phyloP scores from a whole-genome alignment of 2,888 invertebrate genomes.

The Dicranocentrus wangi region DNA sequence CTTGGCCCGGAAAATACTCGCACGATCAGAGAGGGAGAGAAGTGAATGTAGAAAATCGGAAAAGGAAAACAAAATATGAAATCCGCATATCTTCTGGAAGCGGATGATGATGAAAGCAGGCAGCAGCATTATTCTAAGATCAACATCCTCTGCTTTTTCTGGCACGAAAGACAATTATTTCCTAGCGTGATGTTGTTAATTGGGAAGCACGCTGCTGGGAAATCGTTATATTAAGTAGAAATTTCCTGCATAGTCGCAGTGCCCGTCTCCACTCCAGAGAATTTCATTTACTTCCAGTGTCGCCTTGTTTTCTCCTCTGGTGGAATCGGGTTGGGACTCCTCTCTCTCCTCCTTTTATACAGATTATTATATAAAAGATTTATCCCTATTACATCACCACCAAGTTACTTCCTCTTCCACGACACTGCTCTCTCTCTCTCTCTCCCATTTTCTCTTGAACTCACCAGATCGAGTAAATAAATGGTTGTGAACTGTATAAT shows the following conservation, averaged over 20 bases:
- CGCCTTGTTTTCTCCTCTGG: slow-evolving; percentile 20
- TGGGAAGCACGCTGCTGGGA: slow-evolving; percentile 46
- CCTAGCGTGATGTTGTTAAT: slow-evolving; percentile 50
- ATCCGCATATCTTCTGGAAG: no score
- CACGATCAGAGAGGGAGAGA: no score
- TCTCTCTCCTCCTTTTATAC: no score
- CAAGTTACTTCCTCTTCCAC: background rate
- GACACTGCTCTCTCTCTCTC: background rate
- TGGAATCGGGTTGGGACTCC: background rate
- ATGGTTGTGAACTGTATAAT: no score
- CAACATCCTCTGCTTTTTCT: slow-evolving; percentile 41
- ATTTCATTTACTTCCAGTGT: slow-evolving; percentile 5
- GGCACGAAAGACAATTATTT: slow-evolving; percentile 51
- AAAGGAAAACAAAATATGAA: no score
- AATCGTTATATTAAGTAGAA: slow-evolving; percentile 5
- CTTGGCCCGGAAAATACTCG: no score
- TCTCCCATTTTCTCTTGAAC: no score
- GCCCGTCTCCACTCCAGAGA: slow-evolving; percentile 17
- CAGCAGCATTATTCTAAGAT: no score
- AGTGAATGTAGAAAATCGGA: no score
- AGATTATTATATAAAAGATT: no score
- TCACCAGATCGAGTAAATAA: no score
- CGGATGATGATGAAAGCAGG: no score
- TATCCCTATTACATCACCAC: background rate
- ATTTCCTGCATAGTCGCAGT: slow-evolving; percentile 4